These are phyloP conservation scores for Crossaster papposus DNA, from an alignment of 53 echinoderm and acorn worm genomes.

Conservation along the genomic window DNA sequence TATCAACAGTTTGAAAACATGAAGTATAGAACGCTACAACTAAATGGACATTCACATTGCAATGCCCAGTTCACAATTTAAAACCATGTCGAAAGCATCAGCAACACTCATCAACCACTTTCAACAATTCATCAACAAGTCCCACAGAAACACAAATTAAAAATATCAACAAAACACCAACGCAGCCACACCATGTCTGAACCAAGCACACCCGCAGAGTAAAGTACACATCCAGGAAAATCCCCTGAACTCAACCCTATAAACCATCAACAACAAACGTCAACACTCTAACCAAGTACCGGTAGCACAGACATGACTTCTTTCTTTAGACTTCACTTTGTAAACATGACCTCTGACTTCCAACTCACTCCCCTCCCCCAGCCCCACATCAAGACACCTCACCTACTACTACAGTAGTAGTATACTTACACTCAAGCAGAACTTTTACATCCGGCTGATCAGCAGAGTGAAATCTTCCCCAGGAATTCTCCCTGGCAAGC, in stretches of 20 bases:
- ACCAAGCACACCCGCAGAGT: not conserved
- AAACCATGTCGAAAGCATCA: constrained; percentile 12
- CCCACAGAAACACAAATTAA: not conserved
- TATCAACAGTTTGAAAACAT: too few species aligned
- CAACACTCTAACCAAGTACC: constrained; percentile 51
- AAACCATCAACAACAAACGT: constrained; percentile 52
- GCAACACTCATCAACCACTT: constrained; percentile 42
- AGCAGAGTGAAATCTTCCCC: not conserved
- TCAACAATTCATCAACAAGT: constrained; percentile 24
- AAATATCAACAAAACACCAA: constrained; percentile 12
- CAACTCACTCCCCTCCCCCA: not conserved
- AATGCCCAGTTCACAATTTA: not conserved
- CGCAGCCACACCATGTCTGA: not conserved
- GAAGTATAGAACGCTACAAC: not conserved
- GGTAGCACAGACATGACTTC: constrained; percentile 41
- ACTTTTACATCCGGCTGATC: not conserved
- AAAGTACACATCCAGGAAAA: constrained; percentile 14
- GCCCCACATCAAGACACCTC: not conserved
- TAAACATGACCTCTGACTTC: constrained; percentile 54
- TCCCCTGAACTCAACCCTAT: not conserved
- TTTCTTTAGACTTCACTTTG: constrained; percentile 55
- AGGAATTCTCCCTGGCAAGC: constrained; percentile 16
- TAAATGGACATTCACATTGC: not conserved
- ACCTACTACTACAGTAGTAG: too few species aligned
- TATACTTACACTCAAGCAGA: constrained; percentile 24